Percentiles rank a stretch among this genome's conserved stretches.
phyloP scores from a whole-genome alignment of 2,797 vertebrate genomes.

The Leuciscus waleckii region DNA sequence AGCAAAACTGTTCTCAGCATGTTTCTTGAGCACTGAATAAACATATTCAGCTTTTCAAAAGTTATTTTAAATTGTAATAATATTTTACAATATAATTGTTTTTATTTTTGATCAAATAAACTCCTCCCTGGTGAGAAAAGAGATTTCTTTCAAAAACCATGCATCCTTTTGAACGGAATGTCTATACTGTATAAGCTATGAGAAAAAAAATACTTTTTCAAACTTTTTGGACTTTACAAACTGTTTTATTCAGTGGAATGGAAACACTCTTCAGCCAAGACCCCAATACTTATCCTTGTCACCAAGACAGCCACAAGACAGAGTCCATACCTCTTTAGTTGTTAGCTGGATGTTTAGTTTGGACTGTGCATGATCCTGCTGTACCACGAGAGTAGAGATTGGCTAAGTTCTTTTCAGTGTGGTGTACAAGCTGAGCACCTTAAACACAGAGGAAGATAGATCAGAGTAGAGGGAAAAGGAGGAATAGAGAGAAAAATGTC shows the following conservation, averaged over 20 bases:
- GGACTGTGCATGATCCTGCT: conserved; percentile 10
- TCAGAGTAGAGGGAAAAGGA: not conserved
- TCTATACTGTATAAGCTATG: not conserved
- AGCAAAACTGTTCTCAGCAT: not conserved
- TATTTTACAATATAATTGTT: not conserved
- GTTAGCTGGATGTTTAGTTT: conserved; percentile 29
- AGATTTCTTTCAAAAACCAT: not conserved
- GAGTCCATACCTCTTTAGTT: conserved; percentile 7
- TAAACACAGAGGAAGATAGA: not conserved
- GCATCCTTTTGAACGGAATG: not conserved
- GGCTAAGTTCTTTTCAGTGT: not conserved
- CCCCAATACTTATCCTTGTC: conserved; percentile 9
- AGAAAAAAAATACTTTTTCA: not conserved
- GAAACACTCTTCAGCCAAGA: conserved; percentile 4
- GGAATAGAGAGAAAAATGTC: not conserved
- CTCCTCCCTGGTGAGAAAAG: not conserved
- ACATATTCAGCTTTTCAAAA: not conserved
- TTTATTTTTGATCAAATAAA: not conserved
- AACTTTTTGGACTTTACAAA: not conserved
- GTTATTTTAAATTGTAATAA: not conserved
- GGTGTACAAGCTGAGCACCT: conserved; percentile 8
- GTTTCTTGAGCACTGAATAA: not conserved
- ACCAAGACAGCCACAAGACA: conserved; percentile 24
- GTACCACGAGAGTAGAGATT: not conserved
- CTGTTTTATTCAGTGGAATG: conserved; percentile 22